Conservation (phyloP, 1,140 invertebrate species). For the Schmidtea mediterranea region DNA sequence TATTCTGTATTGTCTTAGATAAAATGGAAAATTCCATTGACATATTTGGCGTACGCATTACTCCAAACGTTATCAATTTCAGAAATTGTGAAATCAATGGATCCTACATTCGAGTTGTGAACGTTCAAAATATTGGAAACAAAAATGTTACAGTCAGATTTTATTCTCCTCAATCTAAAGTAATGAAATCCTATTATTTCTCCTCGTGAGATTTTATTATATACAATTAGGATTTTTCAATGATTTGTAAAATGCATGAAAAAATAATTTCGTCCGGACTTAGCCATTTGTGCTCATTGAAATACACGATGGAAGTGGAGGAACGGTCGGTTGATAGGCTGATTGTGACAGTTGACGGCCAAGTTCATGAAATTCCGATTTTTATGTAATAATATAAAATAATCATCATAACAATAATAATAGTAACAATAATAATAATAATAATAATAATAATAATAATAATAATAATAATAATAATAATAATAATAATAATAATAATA, state of each 20-base stretch:
- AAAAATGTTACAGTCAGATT: slow-evolving; percentile 17
- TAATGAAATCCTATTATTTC: slow-evolving; percentile 6
- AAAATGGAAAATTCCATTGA: slow-evolving; percentile 9
- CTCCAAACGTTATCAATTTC: slow-evolving; percentile 17
- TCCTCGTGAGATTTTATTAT: background rate
- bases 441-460: too few relatives aligned
- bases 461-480: too few relatives aligned
- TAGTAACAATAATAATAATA: background rate
- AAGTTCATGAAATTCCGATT: slow-evolving; percentile 22
- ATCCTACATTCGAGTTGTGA: slow-evolving; percentile 14
- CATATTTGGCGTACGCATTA: slow-evolving; percentile 17
- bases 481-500: too few relatives aligned
- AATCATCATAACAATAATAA: slow-evolving; percentile 2
- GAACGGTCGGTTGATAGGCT: slow-evolving; percentile 16
- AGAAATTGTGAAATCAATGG: slow-evolving; percentile 15
- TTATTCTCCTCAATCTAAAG: slow-evolving; percentile 20
- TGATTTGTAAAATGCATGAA: slow-evolving; percentile 23
- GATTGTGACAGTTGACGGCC: slow-evolving; percentile 20
- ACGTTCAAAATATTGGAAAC: slow-evolving; percentile 21
- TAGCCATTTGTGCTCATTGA: slow-evolving; percentile 16
- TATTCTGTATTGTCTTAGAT: too few relatives aligned
- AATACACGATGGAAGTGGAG: slow-evolving; percentile 16
- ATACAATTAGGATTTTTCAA: slow-evolving; percentile 15
- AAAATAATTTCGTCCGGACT: slow-evolving; percentile 21
- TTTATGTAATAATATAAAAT: slow-evolving; percentile 15